Evolutionary conservation across 2,888 invertebrate species (phyloP).

Genomic region (Protonemura montana): DNA sequence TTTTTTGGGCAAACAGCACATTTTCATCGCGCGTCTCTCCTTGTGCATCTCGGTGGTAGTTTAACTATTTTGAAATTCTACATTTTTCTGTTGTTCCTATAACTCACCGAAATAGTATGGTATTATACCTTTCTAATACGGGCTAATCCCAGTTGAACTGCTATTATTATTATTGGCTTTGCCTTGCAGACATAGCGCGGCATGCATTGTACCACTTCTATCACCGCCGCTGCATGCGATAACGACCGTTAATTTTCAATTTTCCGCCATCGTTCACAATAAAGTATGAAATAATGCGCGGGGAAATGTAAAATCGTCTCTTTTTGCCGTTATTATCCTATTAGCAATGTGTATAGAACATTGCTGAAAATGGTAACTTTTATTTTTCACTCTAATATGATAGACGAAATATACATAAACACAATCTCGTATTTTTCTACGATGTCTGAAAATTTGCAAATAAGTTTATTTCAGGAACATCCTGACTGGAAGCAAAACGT

Average conservation of each 20-base stretch:
- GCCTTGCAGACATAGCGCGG: background rate
- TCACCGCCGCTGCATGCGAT: background rate
- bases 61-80: too few relatives aligned
- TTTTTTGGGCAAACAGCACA: too few relatives aligned
- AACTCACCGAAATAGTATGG: background rate
- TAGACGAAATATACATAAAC: background rate
- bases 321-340: slow-evolving; percentile 19
- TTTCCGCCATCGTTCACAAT: slow-evolving; percentile 34
- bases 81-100: too few relatives aligned
- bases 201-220: background rate
- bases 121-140: background rate
- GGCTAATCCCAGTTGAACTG: background rate
- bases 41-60: too few relatives aligned
- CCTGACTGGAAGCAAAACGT: background rate
- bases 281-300: slow-evolving; percentile 1
- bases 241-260: slow-evolving; percentile 37
- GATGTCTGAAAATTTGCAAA: background rate
- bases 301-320: slow-evolving; percentile 15
- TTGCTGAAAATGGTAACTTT: background rate
- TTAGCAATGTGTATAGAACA: background rate
- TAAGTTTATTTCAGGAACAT: background rate
- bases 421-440: slow-evolving; percentile 14
- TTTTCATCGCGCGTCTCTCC: too few relatives aligned
- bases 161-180: slow-evolving; percentile 33
- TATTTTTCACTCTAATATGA: background rate